Evolutionary conservation across 2,113 vertebrate species (phyloP).

Genomic region (Mus musculus): GRCm39 chr5:24815501-24816000

Average conservation of each 20-base stretch:
- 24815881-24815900: too few species aligned
- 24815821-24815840: too few species aligned
- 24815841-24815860: too few species aligned
- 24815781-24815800: too few species aligned
- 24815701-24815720: not conserved
- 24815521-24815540: rapidly evolving
- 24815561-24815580: not conserved
- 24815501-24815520: not conserved
- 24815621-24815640: not conserved
- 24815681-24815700: not conserved
- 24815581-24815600: not conserved
- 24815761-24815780: too few species aligned
- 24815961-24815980: not conserved
- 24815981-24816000: not conserved
- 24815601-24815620: not conserved
- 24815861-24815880: too few species aligned
- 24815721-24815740: too few species aligned
- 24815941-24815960: not conserved
- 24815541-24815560: rapidly evolving
- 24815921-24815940: too few species aligned
- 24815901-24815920: too few species aligned
- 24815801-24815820: too few species aligned
- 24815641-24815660: too few species aligned
- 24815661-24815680: not conserved
- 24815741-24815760: too few species aligned